These are phyloP conservation scores for Atractosteus spatula DNA, from an alignment of 2,113 vertebrate genomes.

Conservation along the genomic window DNA sequence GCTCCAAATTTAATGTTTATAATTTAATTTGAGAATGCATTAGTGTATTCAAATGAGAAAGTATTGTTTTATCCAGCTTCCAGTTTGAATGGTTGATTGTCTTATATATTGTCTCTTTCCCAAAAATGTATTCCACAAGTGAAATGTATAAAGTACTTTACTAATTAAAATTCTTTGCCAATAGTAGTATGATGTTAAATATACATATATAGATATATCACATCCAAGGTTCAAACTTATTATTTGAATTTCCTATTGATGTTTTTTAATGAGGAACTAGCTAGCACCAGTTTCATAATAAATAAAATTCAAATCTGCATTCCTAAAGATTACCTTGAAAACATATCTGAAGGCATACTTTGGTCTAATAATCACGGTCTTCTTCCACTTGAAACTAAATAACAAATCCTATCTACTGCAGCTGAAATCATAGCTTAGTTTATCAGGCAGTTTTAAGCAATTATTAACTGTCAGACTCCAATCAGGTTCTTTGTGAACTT, in stretches of 20 bases:
- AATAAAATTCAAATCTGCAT: neutral
- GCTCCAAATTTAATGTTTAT: too few relatives aligned
- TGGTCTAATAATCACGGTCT: too few relatives aligned
- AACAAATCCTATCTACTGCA: too few relatives aligned
- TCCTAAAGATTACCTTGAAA: too few relatives aligned
- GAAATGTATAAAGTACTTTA: slow-evolving; percentile 41
- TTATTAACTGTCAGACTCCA: too few relatives aligned
- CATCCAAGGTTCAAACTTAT: slow-evolving; percentile 27
- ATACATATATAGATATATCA: slow-evolving; percentile 7
- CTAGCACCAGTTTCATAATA: neutral
- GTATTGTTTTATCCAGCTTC: slow-evolving; percentile 16
- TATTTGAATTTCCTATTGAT: slow-evolving; percentile 25
- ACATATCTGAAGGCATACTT: too few relatives aligned
- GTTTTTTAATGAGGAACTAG: neutral
- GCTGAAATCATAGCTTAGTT: too few relatives aligned
- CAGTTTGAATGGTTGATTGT: slow-evolving; percentile 36
- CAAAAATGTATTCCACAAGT: slow-evolving; percentile 30
- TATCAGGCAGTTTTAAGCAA: too few relatives aligned
- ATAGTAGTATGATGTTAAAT: slow-evolving; percentile 14
- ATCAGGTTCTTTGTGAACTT: too few relatives aligned
- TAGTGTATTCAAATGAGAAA: slow-evolving; percentile 24
- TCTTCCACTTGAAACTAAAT: too few relatives aligned
- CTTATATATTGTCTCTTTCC: slow-evolving; percentile 45
- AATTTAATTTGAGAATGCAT: neutral
- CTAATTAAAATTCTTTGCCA: slow-evolving; percentile 37